Conservation (phyloP, 2,888 invertebrate genomes). For the Calliopum simillimum region DNA sequence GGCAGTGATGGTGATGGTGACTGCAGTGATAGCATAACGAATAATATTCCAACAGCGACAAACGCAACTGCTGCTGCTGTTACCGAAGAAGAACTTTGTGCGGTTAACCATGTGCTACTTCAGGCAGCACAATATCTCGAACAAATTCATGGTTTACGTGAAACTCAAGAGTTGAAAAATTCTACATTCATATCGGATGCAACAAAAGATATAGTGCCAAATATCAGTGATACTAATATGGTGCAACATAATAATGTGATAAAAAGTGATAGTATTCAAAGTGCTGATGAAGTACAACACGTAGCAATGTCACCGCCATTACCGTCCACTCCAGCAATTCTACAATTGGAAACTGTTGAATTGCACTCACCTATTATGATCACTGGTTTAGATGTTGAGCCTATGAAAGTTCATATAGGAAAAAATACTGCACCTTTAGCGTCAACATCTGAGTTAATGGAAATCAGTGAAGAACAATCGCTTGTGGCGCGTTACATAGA, state of each 20-base stretch:
- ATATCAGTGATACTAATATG: neutral
- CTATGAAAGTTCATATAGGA: slow-evolving; percentile 40
- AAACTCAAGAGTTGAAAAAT: slow-evolving; percentile 23
- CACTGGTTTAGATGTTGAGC: neutral
- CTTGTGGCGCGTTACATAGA: slow-evolving; percentile 57
- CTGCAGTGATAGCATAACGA: slow-evolving; percentile 23
- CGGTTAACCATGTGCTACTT: slow-evolving; percentile 58
- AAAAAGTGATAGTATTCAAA: slow-evolving; percentile 6
- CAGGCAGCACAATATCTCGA: slow-evolving; percentile 64
- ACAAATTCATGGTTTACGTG: slow-evolving; percentile 57
- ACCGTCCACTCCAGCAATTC: neutral
- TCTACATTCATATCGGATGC: neutral
- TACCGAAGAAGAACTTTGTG: slow-evolving; percentile 42
- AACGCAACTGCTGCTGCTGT: slow-evolving; percentile 13
- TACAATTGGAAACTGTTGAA: slow-evolving; percentile 17
- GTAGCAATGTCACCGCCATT: neutral
- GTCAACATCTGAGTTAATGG: slow-evolving; percentile 51
- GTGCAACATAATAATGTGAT: slow-evolving; percentile 13
- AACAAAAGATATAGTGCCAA: slow-evolving; percentile 2
- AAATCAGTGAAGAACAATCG: slow-evolving; percentile 58
- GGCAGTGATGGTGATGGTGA: neutral
- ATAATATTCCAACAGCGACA: slow-evolving; percentile 11
- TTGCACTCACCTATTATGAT: neutral
- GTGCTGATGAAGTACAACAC: neutral
- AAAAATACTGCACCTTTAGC: slow-evolving; percentile 35